phyloP scores from a whole-genome alignment of 2,888 invertebrate species.

The Apamea anceps region DNA sequence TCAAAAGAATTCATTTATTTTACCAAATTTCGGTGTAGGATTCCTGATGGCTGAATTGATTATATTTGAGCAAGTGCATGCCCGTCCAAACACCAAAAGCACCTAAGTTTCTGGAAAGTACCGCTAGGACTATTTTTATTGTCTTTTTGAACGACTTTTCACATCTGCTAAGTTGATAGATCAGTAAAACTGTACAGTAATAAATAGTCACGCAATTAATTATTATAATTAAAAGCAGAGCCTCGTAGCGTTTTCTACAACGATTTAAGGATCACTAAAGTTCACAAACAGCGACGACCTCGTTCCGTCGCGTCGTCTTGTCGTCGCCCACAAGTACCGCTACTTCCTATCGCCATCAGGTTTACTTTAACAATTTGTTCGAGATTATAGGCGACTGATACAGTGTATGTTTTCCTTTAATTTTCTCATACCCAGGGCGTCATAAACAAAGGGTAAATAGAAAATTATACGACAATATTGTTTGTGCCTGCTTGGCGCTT shows the following conservation, averaged over 20 bases:
- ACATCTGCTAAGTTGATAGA: not conserved
- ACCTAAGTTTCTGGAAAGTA: not conserved
- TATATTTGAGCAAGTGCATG: not conserved
- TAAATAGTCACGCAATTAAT: not conserved
- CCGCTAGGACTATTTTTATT: not conserved
- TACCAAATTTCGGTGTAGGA: not conserved
- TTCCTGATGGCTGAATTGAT: conserved; percentile 10
- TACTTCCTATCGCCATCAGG: conserved; percentile 25
- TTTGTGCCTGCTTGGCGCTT: conserved; percentile 14
- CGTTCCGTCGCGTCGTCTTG: not conserved
- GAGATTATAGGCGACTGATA: conserved; percentile 40
- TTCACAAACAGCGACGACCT: conserved; percentile 13
- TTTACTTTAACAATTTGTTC: conserved; percentile 41
- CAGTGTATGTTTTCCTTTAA: conserved; percentile 47
- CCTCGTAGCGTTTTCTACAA: not conserved
- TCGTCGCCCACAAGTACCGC: conserved; percentile 16
- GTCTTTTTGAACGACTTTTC: not conserved
- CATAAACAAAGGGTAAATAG: conserved; percentile 35
- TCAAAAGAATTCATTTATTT: conserved; percentile 2
- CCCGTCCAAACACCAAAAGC: not conserved
- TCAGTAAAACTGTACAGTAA: conserved; percentile 5
- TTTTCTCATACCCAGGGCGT: conserved; percentile 23
- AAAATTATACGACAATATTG: conserved; percentile 47
- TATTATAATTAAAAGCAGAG: not conserved
- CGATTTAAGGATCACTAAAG: conserved; percentile 16